phyloP scores from a whole-genome alignment of 2,797 vertebrate species.

The Chelidonichthys spinosus region DNA sequence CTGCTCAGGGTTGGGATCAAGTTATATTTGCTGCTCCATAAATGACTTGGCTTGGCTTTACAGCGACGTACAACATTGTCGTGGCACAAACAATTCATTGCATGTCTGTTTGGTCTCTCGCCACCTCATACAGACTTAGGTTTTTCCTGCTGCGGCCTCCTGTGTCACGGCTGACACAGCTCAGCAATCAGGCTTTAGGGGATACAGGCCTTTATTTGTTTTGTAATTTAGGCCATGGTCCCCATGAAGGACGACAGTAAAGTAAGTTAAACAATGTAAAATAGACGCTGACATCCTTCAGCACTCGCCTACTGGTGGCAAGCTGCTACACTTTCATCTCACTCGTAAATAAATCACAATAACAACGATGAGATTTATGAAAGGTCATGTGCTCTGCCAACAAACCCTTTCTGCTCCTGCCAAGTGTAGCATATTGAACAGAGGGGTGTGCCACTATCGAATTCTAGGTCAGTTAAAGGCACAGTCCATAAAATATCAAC shows the following conservation, averaged over 20 bases:
- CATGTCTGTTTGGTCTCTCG: constrained; percentile 32
- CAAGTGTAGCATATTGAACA: constrained; percentile 8
- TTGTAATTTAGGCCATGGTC: constrained; percentile 49
- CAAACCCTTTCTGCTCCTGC: neutral
- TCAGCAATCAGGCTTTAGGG: constrained; percentile 29
- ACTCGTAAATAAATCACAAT: constrained; percentile 57
- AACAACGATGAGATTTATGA: constrained; percentile 55
- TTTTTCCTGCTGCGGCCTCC: constrained; percentile 28
- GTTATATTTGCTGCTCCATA: constrained; percentile 43
- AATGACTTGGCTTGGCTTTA: constrained; percentile 37
- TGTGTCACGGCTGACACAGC: constrained; percentile 18
- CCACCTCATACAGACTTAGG: neutral
- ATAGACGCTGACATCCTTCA: neutral
- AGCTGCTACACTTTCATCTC: constrained; percentile 50
- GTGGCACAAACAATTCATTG: constrained; percentile 47
- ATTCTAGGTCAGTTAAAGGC: constrained; percentile 39
- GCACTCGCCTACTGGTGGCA: constrained; percentile 12
- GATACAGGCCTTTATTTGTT: constrained; percentile 59
- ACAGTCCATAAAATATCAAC: neutral
- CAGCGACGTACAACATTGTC: constrained; percentile 12
- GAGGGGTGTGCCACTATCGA: constrained; percentile 12
- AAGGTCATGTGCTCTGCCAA: constrained; percentile 24
- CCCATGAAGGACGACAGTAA: constrained; percentile 55
- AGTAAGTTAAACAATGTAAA: constrained; percentile 52
- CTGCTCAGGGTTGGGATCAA: constrained; percentile 9